Evolutionary conservation across 2,888 invertebrate species (phyloP), one percentile per base, ranked within the genome.

Genomic region (Acanthococcus lagerstroemiae): DNA sequence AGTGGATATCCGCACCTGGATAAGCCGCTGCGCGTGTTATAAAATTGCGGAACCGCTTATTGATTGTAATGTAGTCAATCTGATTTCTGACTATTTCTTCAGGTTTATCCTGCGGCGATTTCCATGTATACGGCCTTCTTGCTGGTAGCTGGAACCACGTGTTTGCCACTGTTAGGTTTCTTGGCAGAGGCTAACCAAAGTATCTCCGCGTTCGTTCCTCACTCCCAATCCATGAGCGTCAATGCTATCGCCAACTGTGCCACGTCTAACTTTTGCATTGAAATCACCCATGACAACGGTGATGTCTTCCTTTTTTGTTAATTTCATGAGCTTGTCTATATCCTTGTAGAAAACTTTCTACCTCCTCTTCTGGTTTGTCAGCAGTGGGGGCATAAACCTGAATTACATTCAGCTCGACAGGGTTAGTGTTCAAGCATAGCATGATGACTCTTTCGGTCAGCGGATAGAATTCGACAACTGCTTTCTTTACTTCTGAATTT

Each of bases 21-120:
- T 54, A 54, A 6, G 54, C 54, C 12, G 54, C 24, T 30, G 37
- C 37, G 37, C 37, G 37, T 30, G 37, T 30, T 54, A 54, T 54
- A 22, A 24, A 54, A 22, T 54, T 54, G 9, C 54, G 54, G 24
- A 54, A 22, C 24, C 54, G 24, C 24, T 54, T 54, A 22, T 54
- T 54, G 12, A 21, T 21, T 54, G 24, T 6, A 22, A 54, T 54
- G 22, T 54, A 54, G 21, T 54, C 54, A n/a, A 48, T 48, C 50
- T 48, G 50, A 48, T 48, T 48, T n/a, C 50, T 48, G 6, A 48
- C 50, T 48, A 48, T 48, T 9, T 48, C 7, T 22, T 15, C 54
- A 4, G 19, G 21, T 54, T 54, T 54, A 54, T 54, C 17, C 6
- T 21, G 17, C 5, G 54, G 21, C 24, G 54, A 54, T 24, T 22